Base-by-base conservation (phyloP, 2,888 invertebrate genomes). In the Cerceris ruficornis region DNA sequence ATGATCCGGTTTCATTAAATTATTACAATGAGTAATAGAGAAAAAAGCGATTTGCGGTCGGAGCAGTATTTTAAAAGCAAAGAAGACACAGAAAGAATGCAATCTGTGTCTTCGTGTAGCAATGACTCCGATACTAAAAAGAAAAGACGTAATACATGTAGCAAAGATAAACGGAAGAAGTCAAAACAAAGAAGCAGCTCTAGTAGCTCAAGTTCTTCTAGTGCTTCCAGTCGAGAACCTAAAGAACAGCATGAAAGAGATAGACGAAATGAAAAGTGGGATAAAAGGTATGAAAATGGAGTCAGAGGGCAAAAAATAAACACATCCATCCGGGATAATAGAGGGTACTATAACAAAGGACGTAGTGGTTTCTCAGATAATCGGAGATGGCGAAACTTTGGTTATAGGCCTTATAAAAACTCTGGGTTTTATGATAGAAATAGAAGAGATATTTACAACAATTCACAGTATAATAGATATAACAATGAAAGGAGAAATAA, bases 161-260 rank as follows among this genome's bases (percentile, higher is more conserved):
- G 85, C 39, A 89, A 88, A 28, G 89, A 89, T 46, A 91, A 88
- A 59, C 86, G 86, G 41, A 83, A 78, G 42, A 89, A 87, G 52
- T 84, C 86, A 6, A 88, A 84, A 55, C 83, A 73, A 41, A 83
- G 85, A 17, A 86, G 86, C 55, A 86, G 80, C 60, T 86, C 85
- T 0, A 86, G 85, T 28, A 87, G 85, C 66, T 87, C 87, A 0
- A 85, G 83, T 64, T 83, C 88, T 42, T 82, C 82, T 7, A 83
- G 84, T 46, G 50, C 58, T 46, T 87, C 87, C 9, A 80, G 82
- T 42, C 62, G 54, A 0, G 86, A 81, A 1, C 54, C 49, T 14
- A 80, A 81, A n/a, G 59, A 41, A 6, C 71, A 65, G 28, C 76
- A 70, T 13, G 61, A 59, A 2, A 86, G 28, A 17, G 85, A 71